Conservation (phyloP, 2,113 vertebrate genomes). For the Mustela nigripes region DNA sequence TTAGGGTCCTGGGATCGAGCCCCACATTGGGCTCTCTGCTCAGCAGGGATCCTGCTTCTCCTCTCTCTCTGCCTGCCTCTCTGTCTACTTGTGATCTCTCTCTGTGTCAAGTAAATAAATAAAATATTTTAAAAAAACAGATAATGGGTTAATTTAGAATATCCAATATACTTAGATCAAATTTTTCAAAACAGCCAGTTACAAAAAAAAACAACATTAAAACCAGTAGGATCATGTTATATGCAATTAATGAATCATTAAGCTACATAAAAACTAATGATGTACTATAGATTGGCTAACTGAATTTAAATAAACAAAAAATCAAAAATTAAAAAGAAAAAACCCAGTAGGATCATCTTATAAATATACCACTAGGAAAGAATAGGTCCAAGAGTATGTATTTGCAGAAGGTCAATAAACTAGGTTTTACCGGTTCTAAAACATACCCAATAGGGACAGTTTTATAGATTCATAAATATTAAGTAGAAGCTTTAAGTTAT, state of each 20-base stretch:
- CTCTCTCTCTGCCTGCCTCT: no score
- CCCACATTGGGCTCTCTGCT: no score
- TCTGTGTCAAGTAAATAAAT: no score
- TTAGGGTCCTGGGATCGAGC: no score
- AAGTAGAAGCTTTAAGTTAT: conserved; percentile 39
- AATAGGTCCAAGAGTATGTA: not conserved
- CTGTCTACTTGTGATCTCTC: no score
- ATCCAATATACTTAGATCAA: conserved; percentile 30
- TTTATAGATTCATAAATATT: not conserved
- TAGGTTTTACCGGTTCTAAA: not conserved
- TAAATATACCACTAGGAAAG: not conserved
- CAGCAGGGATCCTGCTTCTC: no score
- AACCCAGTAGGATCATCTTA: conserved; percentile 15
- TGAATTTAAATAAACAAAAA: not conserved
- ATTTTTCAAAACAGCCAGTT: not conserved
- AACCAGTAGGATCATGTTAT: conserved; percentile 32
- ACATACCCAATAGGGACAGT: not conserved
- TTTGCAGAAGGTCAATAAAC: conserved; percentile 16
- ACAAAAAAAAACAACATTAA: conserved; percentile 21
- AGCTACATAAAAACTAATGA: no score
- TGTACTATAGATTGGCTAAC: not conserved
- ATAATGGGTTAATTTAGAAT: not conserved
- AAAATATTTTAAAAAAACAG: not conserved
- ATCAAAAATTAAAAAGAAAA: no score
- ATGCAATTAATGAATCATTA: not conserved